A percentile compares a stretch with the other conserved stretches of the same genome.
phyloP scores from a whole-genome alignment of 2,113 vertebrate species.

The Syngnathoides biaculeatus region DNA sequence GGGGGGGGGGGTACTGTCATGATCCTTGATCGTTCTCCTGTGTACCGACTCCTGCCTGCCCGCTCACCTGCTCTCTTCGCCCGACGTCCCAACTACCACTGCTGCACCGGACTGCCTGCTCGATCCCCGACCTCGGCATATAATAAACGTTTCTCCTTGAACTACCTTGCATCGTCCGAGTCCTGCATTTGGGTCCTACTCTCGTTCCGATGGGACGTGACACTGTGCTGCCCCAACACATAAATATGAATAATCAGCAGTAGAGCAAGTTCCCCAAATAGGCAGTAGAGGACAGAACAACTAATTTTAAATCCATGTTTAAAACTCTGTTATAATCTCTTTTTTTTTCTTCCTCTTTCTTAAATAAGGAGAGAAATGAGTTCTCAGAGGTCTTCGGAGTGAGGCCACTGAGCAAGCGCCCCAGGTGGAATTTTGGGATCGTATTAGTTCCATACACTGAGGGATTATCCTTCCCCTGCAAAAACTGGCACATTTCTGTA shows the following conservation, averaged over 20 bases:
- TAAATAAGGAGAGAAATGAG: constrained; percentile 44
- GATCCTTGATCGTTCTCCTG: too few species aligned
- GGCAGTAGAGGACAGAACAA: constrained; percentile 5
- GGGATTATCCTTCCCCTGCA: constrained; percentile 63
- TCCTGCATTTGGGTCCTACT: too few species aligned
- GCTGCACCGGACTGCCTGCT: too few species aligned
- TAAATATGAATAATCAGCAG: not conserved
- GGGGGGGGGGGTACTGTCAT: too few species aligned
- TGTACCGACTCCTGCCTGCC: too few species aligned
- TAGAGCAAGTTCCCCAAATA: not conserved
- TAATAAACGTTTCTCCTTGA: too few species aligned
- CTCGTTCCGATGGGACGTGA: too few species aligned
- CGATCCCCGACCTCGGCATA: too few species aligned
- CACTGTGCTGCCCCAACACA: not conserved
- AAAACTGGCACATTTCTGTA: constrained; percentile 65
- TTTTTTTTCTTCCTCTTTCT: constrained; percentile 33
- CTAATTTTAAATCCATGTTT: constrained; percentile 21
- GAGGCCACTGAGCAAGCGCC: constrained; percentile 54
- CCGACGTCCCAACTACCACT: too few species aligned
- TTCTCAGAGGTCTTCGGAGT: constrained; percentile 45
- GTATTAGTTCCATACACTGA: constrained; percentile 63
- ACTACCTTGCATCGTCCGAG: too few species aligned
- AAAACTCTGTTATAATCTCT: constrained; percentile 43
- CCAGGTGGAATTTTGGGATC: constrained; percentile 57
- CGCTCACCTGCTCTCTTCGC: too few species aligned